Percentiles rank a stretch among this genome's conserved stretches.
Conservation (phyloP, 1,140 invertebrate genomes). For the Drosophila bocqueti region DNA sequence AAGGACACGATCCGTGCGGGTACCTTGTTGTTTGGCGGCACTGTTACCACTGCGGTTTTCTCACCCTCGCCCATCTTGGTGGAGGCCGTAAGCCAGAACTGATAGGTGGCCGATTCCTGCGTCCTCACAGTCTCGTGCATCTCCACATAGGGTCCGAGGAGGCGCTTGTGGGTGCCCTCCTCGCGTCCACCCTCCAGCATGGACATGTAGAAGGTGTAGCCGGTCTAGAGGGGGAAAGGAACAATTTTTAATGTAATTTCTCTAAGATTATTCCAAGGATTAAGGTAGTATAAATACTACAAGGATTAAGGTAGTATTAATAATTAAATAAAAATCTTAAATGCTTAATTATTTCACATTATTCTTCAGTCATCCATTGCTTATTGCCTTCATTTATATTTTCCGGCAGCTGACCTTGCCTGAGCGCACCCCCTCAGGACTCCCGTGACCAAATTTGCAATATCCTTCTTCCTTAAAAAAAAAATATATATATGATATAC, state of each 20-base stretch:
- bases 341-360: not conserved
- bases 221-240: slow-evolving; percentile 69
- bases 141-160: slow-evolving; percentile 88
- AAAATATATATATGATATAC: slow-evolving; percentile 4
- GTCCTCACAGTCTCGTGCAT: slow-evolving; percentile 90
- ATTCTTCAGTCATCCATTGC: not conserved
- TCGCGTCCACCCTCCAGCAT: slow-evolving; percentile 90
- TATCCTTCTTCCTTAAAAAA: not conserved
- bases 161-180: slow-evolving; percentile 90
- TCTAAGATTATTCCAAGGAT: not conserved
- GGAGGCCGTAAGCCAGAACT: slow-evolving; percentile 93
- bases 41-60: slow-evolving; percentile 90
- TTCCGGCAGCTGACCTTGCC: slow-evolving; percentile 8
- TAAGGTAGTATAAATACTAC: not conserved
- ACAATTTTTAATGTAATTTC: not conserved
- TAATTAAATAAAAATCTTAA: too few relatives aligned
- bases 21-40: slow-evolving; percentile 92
- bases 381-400: not conserved
- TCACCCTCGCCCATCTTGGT: slow-evolving; percentile 93
- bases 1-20: slow-evolving; percentile 93
- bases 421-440: not conserved
- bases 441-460: slow-evolving; percentile 4
- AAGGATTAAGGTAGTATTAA: not conserved
- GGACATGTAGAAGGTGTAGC: slow-evolving; percentile 93
- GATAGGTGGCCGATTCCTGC: slow-evolving; percentile 90